Percentiles rank a stretch among this genome's conserved stretches.
phyloP scores from a whole-genome alignment of 1,140 invertebrate species.

The Atta texana region DNA sequence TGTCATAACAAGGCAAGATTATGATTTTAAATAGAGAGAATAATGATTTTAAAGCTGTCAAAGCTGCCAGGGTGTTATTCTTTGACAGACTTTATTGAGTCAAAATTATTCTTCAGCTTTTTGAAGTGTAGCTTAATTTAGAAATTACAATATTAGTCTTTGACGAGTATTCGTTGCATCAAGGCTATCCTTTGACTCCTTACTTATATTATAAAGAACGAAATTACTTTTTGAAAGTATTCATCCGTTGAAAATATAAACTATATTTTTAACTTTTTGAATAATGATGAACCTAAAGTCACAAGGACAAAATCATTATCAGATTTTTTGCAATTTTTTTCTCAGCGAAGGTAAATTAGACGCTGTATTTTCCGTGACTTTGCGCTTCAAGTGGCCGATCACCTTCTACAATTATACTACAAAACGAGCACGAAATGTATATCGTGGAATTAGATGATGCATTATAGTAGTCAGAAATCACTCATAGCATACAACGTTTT shows the following conservation, averaged over 20 bases:
- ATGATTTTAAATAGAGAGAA: not conserved
- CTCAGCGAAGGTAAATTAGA: not conserved
- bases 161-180: not conserved
- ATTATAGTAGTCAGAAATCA: conserved; percentile 30
- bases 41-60: not conserved
- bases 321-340: not conserved
- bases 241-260: not conserved
- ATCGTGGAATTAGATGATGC: not conserved
- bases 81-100: not conserved
- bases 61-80: not conserved
- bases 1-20: not conserved
- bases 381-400: not conserved
- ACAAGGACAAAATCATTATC: not conserved
- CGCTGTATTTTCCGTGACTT: not conserved
- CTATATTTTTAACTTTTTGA: not conserved
- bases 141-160: not conserved
- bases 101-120: not conserved
- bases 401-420: not conserved
- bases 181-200: not conserved
- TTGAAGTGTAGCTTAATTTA: not conserved
- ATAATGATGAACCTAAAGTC: not conserved
- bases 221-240: not conserved
- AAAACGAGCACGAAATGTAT: not conserved
- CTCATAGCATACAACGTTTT: not conserved
- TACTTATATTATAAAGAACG: not conserved